Conservation (phyloP, 2,113 vertebrate genomes). For the Scomber colias region DNA sequence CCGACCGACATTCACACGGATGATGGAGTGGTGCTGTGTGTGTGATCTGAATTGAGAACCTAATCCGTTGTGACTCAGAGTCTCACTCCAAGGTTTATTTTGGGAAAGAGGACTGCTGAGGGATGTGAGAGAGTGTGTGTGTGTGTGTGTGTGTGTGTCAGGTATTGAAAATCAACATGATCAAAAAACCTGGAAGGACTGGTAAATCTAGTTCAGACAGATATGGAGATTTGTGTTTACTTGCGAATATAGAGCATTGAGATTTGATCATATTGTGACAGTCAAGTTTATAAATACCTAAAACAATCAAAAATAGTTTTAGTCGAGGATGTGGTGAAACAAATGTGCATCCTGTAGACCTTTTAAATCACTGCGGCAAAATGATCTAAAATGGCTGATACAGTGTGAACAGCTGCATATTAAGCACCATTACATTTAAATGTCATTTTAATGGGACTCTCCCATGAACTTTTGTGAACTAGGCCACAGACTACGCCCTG, state of each 20-base stretch:
- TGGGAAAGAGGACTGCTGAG: conserved; percentile 57
- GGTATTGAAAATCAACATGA: conserved; percentile 29
- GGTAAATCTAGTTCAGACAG: conserved; percentile 15
- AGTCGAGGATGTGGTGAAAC: background rate
- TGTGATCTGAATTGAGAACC: conserved; percentile 33
- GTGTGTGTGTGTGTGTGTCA: background rate
- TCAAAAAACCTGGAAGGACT: conserved; percentile 35
- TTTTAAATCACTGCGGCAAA: background rate
- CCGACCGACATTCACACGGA: conserved; percentile 9
- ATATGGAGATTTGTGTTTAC: background rate
- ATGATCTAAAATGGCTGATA: background rate
- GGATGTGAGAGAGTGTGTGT: background rate
- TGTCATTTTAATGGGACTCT: background rate
- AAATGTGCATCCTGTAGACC: background rate
- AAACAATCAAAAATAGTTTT: background rate
- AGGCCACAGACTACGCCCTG: background rate
- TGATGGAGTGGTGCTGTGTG: background rate
- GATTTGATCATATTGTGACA: background rate
- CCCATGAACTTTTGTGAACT: background rate
- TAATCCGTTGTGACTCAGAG: conserved; percentile 54
- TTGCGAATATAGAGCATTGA: background rate
- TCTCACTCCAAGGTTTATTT: conserved; percentile 68
- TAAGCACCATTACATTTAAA: background rate
- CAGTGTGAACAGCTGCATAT: background rate
- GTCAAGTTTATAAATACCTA: background rate